Conservation (phyloP, 2,113 vertebrate genomes). For the Anolis sagrei region DNA sequence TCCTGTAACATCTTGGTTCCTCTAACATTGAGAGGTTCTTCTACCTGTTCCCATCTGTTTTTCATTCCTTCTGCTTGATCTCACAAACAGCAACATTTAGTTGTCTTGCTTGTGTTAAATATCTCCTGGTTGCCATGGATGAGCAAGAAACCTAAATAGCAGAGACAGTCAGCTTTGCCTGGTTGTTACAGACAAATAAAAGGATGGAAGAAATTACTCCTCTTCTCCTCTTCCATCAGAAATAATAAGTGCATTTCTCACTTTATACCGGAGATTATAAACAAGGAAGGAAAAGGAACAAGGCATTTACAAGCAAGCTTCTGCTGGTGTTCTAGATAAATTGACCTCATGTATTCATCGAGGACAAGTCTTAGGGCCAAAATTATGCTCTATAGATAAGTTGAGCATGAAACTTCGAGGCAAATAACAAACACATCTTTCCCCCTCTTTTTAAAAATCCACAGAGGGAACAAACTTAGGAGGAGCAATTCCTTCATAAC, state of each 20-base stretch:
- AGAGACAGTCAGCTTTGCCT: fast-evolving
- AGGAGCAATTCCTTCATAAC: not conserved
- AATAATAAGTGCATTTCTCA: not conserved
- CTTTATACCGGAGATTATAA: not conserved
- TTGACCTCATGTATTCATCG: too few species aligned
- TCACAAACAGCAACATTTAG: not conserved
- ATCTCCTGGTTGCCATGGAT: constrained; percentile 53
- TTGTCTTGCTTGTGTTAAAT: not conserved
- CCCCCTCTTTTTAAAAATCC: too few species aligned
- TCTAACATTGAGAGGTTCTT: constrained; percentile 38
- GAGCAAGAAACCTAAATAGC: constrained; percentile 26
- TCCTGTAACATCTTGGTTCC: constrained; percentile 58
- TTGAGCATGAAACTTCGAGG: too few species aligned
- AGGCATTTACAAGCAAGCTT: not conserved
- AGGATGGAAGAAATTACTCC: constrained; percentile 1
- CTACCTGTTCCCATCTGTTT: constrained; percentile 43
- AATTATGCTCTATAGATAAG: too few species aligned
- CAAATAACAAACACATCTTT: too few species aligned
- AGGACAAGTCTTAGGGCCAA: too few species aligned
- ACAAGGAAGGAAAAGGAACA: not conserved
- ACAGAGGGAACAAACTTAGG: too few species aligned
- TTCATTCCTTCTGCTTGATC: not conserved
- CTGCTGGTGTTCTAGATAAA: not conserved
- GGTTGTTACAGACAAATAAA: not conserved
- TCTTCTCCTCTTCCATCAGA: not conserved